Percentiles rank a stretch among this genome's conserved stretches.
Conservation (phyloP, 2,113 vertebrate species). For the Opisthocomus hoazin region DNA sequence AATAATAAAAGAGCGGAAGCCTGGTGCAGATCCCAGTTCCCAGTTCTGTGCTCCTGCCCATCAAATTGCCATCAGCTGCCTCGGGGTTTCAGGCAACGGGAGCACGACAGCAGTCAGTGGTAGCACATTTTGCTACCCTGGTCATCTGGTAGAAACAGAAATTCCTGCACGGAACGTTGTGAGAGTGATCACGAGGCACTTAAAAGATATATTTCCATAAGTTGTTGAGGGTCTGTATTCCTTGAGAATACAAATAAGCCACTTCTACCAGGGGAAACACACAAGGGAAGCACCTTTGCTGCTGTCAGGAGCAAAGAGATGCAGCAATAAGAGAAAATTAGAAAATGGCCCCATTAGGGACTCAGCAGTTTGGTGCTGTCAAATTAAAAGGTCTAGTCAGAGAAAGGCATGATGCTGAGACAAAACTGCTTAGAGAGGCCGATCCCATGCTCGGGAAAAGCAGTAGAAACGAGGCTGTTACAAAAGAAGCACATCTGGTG, state of each 20-base stretch:
- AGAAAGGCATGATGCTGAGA: background rate
- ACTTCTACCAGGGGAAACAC: background rate
- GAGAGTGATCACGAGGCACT: background rate
- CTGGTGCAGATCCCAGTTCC: background rate
- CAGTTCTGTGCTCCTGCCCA: background rate
- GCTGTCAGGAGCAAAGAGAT: background rate
- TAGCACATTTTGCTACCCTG: background rate
- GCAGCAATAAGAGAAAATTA: background rate
- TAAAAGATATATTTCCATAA: background rate
- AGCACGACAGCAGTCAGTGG: background rate
- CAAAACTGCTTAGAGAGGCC: background rate
- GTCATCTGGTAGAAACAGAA: background rate
- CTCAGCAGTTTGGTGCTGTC: background rate
- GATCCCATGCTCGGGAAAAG: background rate
- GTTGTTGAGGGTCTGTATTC: background rate
- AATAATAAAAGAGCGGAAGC: background rate
- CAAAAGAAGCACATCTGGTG: background rate
- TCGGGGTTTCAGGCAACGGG: background rate
- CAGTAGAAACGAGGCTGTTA: background rate
- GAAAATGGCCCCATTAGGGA: background rate
- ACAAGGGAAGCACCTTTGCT: background rate
- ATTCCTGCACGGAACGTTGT: background rate
- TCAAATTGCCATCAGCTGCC: background rate
- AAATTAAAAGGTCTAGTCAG: background rate
- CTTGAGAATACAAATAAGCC: background rate